Base-by-base conservation (phyloP, 1,140 invertebrate species). In the Pseudomyrmex flavicornis region DNA sequence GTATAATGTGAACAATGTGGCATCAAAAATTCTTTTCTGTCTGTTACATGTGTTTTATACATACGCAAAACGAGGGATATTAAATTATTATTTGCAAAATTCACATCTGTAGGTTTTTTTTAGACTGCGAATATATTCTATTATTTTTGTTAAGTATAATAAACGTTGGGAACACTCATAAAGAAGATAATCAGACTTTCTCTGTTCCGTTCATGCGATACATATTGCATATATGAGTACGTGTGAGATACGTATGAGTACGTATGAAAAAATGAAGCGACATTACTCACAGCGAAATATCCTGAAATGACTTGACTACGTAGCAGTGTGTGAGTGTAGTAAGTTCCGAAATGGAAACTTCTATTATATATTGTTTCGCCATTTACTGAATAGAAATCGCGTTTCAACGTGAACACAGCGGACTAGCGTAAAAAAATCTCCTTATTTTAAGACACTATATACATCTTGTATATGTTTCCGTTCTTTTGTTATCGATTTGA, bases 241-340 rank as follows among this genome's bases (percentile, higher is more conserved):
- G 35, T 35, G 35, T 35, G 35, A 35, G 26, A 50, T 61, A 46
- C 22, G 54, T 52, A 56, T 56, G 35, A 35, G 20, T 26, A 44
- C 13, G 20, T 26, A 44, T 9, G 20, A 35, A 17, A 69, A 77
- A 77, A 44, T 46, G 62, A 77, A 68, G 50, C 50, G 56, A 69
- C 54, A 44, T 77, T 77, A 77, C 56, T 77, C 52, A 44, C 63
- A 68, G 50, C 68, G 50, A 69, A 77, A 77, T 77, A 77, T 69
- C 68, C 75, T 69, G 75, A 68, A 77, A 77, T 35, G 35, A 35
- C 35, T 35, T 35, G 35, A 35, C 35, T 35, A 35, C 35, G 35
- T 35, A 35, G 7, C 35, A 5, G 48, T 26, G 26, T 26, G 26
- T 26, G 35, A 17, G 62, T 22, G 22, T 22, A 56, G 46, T 68